Conservation (phyloP, 2,797 vertebrate genomes). For the Scarus forsteni region DNA sequence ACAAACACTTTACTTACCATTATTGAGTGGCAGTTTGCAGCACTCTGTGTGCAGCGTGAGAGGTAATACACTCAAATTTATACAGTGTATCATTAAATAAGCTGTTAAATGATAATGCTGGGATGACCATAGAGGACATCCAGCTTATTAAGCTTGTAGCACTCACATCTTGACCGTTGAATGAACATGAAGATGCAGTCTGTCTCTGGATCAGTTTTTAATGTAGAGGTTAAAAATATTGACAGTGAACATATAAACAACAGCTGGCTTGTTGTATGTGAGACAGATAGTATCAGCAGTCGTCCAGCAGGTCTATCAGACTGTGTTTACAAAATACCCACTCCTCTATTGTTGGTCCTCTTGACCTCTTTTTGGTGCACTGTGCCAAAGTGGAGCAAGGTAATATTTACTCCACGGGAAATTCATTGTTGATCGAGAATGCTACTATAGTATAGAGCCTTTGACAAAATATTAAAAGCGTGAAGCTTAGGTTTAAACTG, state of each 20-base stretch:
- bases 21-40: too few relatives aligned
- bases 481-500: background rate
- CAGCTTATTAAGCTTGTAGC: too few relatives aligned
- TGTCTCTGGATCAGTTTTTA: background rate
- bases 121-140: too few relatives aligned
- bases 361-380: slow-evolving; percentile 41
- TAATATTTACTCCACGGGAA: slow-evolving; percentile 41
- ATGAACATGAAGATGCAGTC: background rate
- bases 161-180: background rate
- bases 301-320: slow-evolving; percentile 63
- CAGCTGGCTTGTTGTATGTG: slow-evolving; percentile 15
- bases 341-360: slow-evolving; percentile 44
- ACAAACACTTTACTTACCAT: too few relatives aligned
- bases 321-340: slow-evolving; percentile 73
- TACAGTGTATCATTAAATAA: too few relatives aligned
- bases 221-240: slow-evolving; percentile 6
- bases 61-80: too few relatives aligned
- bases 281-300: slow-evolving; percentile 53
- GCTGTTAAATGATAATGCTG: too few relatives aligned
- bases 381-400: slow-evolving; percentile 41
- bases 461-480: background rate
- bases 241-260: slow-evolving; percentile 11
- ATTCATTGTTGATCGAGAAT: slow-evolving; percentile 54
- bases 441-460: background rate
- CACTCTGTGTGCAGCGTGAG: too few relatives aligned